Evolutionary conservation across 2,888 invertebrate genomes (phyloP).

Genomic region (Brachynemurus nebulosus): DNA sequence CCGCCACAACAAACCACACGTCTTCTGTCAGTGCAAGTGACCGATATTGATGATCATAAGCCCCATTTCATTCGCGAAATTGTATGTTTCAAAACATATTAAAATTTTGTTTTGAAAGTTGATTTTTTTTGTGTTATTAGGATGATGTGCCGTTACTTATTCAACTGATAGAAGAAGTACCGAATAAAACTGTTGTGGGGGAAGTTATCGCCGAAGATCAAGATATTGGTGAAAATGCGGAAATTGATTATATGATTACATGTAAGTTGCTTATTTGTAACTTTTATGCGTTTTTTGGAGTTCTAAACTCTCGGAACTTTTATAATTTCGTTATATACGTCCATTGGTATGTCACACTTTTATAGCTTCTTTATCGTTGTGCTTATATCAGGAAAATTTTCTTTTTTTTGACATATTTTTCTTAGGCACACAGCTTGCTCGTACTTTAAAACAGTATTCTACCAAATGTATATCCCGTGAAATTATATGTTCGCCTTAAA

Average conservation of each 20-base stretch:
- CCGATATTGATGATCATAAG: slow-evolving; percentile 67
- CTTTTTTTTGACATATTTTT: no score
- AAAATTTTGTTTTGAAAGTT: slow-evolving; percentile 5
- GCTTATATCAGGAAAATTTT: no score
- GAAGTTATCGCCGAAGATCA: slow-evolving; percentile 56
- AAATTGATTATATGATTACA: slow-evolving; percentile 57
- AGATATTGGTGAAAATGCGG: slow-evolving; percentile 60
- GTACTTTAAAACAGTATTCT: no score
- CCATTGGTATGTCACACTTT: no score
- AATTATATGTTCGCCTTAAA: no score
- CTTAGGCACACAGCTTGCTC: no score
- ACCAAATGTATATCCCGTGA: no score
- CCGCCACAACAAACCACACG: slow-evolving; percentile 63
- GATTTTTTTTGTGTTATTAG: slow-evolving; percentile 26
- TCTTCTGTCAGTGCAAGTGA: slow-evolving; percentile 50
- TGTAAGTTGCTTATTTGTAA: slow-evolving; percentile 31
- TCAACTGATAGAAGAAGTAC: slow-evolving; percentile 49
- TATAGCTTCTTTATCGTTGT: no score
- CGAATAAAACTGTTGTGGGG: slow-evolving; percentile 51
- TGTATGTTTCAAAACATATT: slow-evolving; percentile 35
- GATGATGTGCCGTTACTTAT: slow-evolving; percentile 51
- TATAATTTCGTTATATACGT: no score
- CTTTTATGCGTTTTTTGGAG: slow-evolving; percentile 2
- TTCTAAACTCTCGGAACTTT: no score
- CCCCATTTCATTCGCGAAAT: slow-evolving; percentile 54